phyloP scores from a whole-genome alignment of 2,113 vertebrate genomes.

The Hipposideros armiger region DNA sequence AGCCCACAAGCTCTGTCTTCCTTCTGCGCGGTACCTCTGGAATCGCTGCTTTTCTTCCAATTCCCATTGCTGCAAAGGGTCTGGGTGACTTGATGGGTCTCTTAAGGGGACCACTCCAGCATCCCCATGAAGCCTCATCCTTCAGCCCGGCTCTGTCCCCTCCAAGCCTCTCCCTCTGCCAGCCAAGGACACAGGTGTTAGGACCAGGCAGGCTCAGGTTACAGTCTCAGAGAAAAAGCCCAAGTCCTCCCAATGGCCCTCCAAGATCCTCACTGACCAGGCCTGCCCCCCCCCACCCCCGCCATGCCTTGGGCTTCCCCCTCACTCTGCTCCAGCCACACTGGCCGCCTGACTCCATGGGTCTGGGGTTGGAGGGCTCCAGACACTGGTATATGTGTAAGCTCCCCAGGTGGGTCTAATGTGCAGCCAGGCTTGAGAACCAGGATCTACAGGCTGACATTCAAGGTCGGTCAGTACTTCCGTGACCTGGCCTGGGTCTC shows the following conservation, averaged over 20 bases:
- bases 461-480: background rate
- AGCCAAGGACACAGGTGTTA: too few relatives aligned
- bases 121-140: rapidly evolving
- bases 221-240: background rate
- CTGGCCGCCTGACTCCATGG: too few relatives aligned
- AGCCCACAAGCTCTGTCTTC: rapidly evolving
- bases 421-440: background rate
- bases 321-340: background rate
- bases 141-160: background rate
- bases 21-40: rapidly evolving
- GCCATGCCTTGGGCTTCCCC: rapidly evolving
- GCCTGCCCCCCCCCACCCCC: too few relatives aligned
- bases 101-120: rapidly evolving
- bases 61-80: background rate
- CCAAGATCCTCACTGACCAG: rapidly evolving
- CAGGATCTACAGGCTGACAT: background rate
- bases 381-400: background rate
- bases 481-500: background rate
- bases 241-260: rapidly evolving
- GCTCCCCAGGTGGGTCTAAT: background rate
- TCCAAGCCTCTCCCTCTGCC: background rate
- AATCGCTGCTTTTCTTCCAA: background rate
- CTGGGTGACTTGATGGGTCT: background rate
- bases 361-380: too few relatives aligned
- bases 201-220: rapidly evolving